These are phyloP conservation scores for Callaeas wilsoni DNA, from an alignment of 2,113 vertebrate genomes.

Conservation along the genomic window DNA sequence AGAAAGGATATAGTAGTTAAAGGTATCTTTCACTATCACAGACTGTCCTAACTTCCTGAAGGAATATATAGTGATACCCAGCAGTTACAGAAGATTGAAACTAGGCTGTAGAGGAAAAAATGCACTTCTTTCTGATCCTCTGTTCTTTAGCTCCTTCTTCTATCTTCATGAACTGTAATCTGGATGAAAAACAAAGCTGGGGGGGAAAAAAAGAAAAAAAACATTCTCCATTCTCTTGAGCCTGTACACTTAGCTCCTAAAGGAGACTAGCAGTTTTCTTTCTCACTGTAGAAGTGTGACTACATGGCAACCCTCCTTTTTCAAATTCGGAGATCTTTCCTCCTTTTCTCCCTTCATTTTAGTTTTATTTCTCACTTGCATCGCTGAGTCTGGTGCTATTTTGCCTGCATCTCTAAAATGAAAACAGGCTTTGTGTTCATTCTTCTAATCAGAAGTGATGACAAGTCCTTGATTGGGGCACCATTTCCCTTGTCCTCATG, in stretches of 20 bases:
- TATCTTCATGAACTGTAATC: neutral
- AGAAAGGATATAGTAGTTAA: neutral
- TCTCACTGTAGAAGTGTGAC: neutral
- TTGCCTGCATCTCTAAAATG: neutral
- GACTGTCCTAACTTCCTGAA: conserved; percentile 6
- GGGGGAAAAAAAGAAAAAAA: neutral
- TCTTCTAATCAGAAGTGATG: neutral
- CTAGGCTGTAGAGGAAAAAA: neutral
- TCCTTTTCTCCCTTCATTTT: neutral
- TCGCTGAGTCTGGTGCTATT: neutral
- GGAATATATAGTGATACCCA: neutral
- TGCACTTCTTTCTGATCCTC: neutral
- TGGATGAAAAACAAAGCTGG: neutral
- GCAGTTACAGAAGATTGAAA: neutral
- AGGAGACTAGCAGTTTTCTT: neutral
- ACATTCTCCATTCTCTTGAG: neutral
- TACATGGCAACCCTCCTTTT: neutral
- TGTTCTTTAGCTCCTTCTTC: neutral
- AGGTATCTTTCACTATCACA: neutral
- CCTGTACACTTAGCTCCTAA: neutral
- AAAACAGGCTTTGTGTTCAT: neutral
- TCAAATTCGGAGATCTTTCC: neutral
- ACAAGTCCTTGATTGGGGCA: neutral
- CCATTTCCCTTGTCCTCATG: neutral
- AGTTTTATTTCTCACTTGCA: neutral